Percentiles rank a stretch among this genome's conserved stretches.
These are phyloP conservation scores for Remorina albescens DNA, from an alignment of 2,797 vertebrate species.

Conservation along the genomic window DNA sequence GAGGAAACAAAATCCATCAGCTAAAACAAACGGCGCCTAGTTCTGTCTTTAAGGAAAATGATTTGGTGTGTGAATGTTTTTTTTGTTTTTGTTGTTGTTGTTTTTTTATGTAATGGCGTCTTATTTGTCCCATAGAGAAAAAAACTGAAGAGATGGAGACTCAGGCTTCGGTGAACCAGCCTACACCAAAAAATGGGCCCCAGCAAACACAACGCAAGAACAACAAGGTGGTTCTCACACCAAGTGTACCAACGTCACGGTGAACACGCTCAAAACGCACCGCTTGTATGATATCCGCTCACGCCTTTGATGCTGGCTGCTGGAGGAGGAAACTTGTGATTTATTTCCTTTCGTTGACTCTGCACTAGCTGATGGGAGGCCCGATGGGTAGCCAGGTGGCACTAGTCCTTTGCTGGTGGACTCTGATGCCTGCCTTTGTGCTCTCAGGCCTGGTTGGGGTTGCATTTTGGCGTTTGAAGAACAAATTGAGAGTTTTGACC, in stretches of 20 bases:
- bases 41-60: rapidly evolving
- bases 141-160: constrained; percentile 46
- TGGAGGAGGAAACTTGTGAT: constrained; percentile 2
- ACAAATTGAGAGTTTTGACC: background rate
- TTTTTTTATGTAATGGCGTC: rapidly evolving
- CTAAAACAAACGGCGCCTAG: background rate
- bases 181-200: constrained; percentile 25
- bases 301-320: background rate
- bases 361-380: constrained; percentile 18
- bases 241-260: background rate
- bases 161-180: constrained; percentile 8
- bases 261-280: too few species aligned
- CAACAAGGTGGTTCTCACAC: constrained; percentile 40
- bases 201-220: constrained; percentile 40
- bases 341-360: background rate
- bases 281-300: background rate
- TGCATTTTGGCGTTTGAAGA: constrained; percentile 3
- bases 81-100: background rate
- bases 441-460: constrained; percentile 14
- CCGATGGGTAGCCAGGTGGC: constrained; percentile 13
- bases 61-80: background rate
- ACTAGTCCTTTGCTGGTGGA: constrained; percentile 25
- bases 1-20: background rate
- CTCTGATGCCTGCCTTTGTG: constrained; percentile 21
- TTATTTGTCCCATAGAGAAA: background rate